phyloP scores from a whole-genome alignment of 2,888 invertebrate species.

The Troilus luridus region DNA sequence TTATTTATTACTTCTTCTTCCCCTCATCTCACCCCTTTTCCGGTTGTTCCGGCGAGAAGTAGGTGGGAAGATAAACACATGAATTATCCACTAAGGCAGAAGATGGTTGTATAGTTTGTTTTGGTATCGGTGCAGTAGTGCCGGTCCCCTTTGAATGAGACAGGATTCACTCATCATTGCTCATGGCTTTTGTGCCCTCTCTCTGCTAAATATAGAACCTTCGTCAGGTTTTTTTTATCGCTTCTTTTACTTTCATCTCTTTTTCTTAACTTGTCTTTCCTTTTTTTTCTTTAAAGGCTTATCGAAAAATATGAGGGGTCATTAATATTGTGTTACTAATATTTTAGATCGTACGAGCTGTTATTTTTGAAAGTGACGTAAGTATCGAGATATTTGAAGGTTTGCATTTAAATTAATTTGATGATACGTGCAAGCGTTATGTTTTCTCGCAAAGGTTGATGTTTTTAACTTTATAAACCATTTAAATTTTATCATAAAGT shows the following conservation, averaged over 20 bases:
- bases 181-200: neutral
- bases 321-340: neutral
- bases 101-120: neutral
- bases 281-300: neutral
- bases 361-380: too few relatives aligned
- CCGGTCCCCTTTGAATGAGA: neutral
- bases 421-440: too few relatives aligned
- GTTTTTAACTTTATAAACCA: too few relatives aligned
- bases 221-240: slow-evolving; percentile 21
- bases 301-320: neutral
- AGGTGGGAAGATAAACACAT: slow-evolving; percentile 31
- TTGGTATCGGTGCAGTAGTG: neutral
- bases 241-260: neutral
- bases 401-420: too few relatives aligned
- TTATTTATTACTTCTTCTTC: slow-evolving; percentile 7
- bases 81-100: neutral
- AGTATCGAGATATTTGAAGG: too few relatives aligned
- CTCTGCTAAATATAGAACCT: slow-evolving; percentile 35
- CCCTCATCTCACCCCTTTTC: neutral
- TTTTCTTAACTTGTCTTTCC: neutral
- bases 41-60: neutral
- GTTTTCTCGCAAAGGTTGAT: too few relatives aligned
- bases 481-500: too few relatives aligned
- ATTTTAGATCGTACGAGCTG: too few relatives aligned
- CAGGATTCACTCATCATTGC: slow-evolving; percentile 54